Percentiles rank a stretch among this genome's conserved stretches.
Evolutionary conservation across 2,797 vertebrate genomes (phyloP).

Genomic region (Craterocephalus amniculus): DNA sequence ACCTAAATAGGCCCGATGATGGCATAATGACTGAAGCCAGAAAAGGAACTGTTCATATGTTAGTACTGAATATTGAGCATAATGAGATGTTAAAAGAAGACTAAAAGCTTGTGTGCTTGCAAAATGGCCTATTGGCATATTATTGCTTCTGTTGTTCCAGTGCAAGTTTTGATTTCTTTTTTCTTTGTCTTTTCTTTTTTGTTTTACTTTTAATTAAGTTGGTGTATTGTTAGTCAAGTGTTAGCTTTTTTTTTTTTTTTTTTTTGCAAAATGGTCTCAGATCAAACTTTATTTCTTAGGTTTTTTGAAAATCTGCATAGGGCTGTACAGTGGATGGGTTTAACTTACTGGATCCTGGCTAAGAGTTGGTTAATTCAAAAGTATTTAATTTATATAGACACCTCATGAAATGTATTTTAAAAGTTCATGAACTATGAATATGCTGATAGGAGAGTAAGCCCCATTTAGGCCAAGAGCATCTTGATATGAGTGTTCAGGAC

Average conservation of each 20-base stretch:
- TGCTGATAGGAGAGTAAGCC: conserved; percentile 42
- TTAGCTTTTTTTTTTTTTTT: conserved; percentile 28
- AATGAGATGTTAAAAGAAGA: conserved; percentile 49
- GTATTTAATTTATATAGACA: conserved; percentile 18
- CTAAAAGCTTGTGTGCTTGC: conserved; percentile 49
- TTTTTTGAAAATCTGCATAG: conserved; percentile 37
- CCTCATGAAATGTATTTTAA: neutral
- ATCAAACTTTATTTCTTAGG: conserved; percentile 33
- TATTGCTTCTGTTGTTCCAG: conserved; percentile 13
- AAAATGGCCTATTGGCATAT: conserved; percentile 42
- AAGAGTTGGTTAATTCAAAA: conserved; percentile 5
- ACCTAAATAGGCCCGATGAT: conserved; percentile 75
- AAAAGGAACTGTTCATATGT: conserved; percentile 81
- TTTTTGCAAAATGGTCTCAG: conserved; percentile 34
- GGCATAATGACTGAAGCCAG: conserved; percentile 65
- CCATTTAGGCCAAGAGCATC: conserved; percentile 26
- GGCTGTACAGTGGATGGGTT: conserved; percentile 12
- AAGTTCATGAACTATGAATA: neutral
- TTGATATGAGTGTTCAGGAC: conserved; percentile 14
- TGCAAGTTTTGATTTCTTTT: neutral
- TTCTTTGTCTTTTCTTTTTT: neutral
- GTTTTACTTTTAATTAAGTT: neutral
- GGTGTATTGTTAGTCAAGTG: conserved; percentile 16
- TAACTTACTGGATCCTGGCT: neutral
- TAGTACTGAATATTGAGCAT: conserved; percentile 78